Conservation (phyloP, 2,888 invertebrate species). For the Cyrtodaria siliqua region DNA sequence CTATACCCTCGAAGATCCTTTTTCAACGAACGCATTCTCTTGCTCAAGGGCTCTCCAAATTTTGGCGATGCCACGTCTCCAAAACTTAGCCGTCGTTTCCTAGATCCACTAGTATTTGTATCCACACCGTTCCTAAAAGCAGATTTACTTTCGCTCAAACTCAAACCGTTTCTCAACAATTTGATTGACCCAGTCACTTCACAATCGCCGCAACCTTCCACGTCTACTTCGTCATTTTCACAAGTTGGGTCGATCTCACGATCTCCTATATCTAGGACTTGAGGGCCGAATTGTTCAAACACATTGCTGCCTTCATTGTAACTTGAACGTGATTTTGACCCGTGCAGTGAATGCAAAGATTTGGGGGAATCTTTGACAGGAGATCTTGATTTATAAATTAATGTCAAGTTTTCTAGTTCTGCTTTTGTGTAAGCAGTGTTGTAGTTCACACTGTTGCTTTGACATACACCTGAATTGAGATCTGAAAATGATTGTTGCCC, state of each 20-base stretch:
- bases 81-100: slow-evolving; percentile 58
- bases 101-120: neutral
- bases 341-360: neutral
- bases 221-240: slow-evolving; percentile 44
- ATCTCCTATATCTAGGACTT: neutral
- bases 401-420: neutral
- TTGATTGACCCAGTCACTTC: slow-evolving; percentile 5
- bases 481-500: neutral
- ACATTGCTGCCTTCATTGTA: slow-evolving; percentile 44
- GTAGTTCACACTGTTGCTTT: too few species aligned
- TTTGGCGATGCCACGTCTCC: slow-evolving; percentile 25
- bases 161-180: too few species aligned
- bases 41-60: slow-evolving; percentile 41
- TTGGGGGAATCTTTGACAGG: slow-evolving; percentile 8
- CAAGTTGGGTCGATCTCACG: neutral
- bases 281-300: slow-evolving; percentile 49
- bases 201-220: slow-evolving; percentile 35
- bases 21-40: slow-evolving; percentile 37
- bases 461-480: too few species aligned
- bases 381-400: neutral
- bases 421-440: neutral
- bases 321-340: neutral
- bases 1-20: slow-evolving; percentile 38
- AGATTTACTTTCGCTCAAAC: too few species aligned
- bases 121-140: too few species aligned